These are phyloP conservation scores for Scaptomyza graminum DNA, from an alignment of 1,140 invertebrate genomes.

Conservation along the genomic window DNA sequence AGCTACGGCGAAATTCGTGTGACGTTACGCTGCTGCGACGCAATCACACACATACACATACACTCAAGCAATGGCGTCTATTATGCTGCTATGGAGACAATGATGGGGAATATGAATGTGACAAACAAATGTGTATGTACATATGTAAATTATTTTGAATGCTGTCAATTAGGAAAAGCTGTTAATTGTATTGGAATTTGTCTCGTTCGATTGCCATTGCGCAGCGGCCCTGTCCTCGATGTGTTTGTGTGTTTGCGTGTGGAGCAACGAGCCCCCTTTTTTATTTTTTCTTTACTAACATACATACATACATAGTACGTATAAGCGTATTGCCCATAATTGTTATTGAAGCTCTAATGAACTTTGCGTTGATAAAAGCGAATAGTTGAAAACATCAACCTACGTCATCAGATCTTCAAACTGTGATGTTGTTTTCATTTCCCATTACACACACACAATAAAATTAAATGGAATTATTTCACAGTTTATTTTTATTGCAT, in stretches of 20 bases:
- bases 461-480: constrained; percentile 13
- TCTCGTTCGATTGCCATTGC: constrained; percentile 17
- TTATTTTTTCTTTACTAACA: constrained; percentile 23
- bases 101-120: constrained; percentile 1
- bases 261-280: constrained; percentile 70
- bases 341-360: constrained; percentile 75
- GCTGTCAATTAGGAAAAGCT: constrained; percentile 64
- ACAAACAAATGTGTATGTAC: constrained; percentile 19
- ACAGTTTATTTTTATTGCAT: neutral
- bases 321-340: constrained; percentile 50
- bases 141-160: constrained; percentile 28
- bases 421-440: constrained; percentile 13
- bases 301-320: neutral
- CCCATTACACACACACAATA: neutral
- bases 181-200: constrained; percentile 58
- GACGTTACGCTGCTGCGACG: constrained; percentile 32
- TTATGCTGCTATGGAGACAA: constrained; percentile 47
- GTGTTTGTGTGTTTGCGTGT: constrained; percentile 12
- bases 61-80: constrained; percentile 30
- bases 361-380: constrained; percentile 58
- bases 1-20: constrained; percentile 46
- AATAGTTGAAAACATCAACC: constrained; percentile 64
- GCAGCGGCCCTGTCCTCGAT: constrained; percentile 58
- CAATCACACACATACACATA: constrained; percentile 27
- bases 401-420: constrained; percentile 53